Evolutionary conservation across 2,888 invertebrate species (phyloP), one percentile per base, ranked within the genome.

Genomic region (Cepaea hortensis): DNA sequence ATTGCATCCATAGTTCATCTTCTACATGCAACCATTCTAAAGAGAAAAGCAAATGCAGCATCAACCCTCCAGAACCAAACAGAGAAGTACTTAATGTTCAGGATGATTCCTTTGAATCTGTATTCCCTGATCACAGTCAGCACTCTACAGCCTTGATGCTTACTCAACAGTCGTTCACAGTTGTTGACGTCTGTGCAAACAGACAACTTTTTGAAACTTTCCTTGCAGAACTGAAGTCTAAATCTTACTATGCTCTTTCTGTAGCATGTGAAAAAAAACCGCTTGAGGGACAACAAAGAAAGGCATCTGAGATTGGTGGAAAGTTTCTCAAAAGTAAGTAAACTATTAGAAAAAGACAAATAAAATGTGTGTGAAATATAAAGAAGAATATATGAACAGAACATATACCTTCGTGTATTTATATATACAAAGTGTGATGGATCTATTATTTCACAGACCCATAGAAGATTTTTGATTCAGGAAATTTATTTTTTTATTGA

Each of bases 111-210:
- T 5, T 79, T 61, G 62, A 62, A 13, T 79, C 81, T 65, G n/a
- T 23, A 61, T 77, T 23, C 15, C 68, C 48, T 23, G n/a, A 20
- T 9, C 18, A 50, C 15, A 11, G n/a, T 79, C 79, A 62, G 20
- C 9, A 46, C 65, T 62, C 55, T 6, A 62, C 76, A 48, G 81
- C 65, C 9, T 85, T 65, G n/a, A 75, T 46, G 23, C 75, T 77
- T 20, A 88, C 89, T 18, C 92, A 92, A 87, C 91, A 90, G 46
- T 89, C 90, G 3, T 93, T 94, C 85, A 91, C 92, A 46, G 93
- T 94, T 83, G 93, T 94, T 79, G 94, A 94, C 90, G 94, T 94
- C 11, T 92, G 94, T 87, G 91, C 93, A 2, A 89, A 93, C 88
- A 89, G 89, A 65, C 75, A 87, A 18, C 88, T 94, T 77, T 94